A percentile compares a stretch with the other conserved stretches of the same genome.
Conservation (phyloP, 2,888 invertebrate species). For the Gymnocheta viridis region DNA sequence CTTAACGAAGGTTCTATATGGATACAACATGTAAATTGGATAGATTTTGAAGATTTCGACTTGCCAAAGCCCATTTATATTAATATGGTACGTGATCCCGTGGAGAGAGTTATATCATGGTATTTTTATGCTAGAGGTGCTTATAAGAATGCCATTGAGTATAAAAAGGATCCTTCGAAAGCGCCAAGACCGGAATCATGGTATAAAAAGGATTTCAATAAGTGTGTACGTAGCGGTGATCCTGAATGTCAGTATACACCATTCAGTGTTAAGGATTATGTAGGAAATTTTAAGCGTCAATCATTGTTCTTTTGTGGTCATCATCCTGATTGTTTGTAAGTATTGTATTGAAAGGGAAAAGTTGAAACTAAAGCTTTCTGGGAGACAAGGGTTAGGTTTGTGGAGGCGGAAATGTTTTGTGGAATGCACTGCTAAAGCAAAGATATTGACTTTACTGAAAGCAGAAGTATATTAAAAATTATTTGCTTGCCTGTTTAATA, state of each 20-base stretch:
- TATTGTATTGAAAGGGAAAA: slow-evolving; percentile 55
- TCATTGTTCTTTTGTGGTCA: slow-evolving; percentile 90
- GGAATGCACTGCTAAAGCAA: too few relatives aligned
- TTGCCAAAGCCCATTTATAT: slow-evolving; percentile 92
- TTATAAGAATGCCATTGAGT: slow-evolving; percentile 89
- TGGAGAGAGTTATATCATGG: slow-evolving; percentile 93
- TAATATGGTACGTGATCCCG: slow-evolving; percentile 92
- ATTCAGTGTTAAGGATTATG: slow-evolving; percentile 90
- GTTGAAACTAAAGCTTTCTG: neutral
- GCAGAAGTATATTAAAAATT: too few relatives aligned
- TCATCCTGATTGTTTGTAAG: slow-evolving; percentile 89
- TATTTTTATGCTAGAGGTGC: slow-evolving; percentile 93
- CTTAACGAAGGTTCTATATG: slow-evolving; percentile 90
- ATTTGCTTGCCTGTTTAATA: too few relatives aligned
- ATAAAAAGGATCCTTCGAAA: slow-evolving; percentile 90
- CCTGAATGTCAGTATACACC: slow-evolving; percentile 86
- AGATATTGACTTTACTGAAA: too few relatives aligned
- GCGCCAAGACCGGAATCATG: slow-evolving; percentile 58
- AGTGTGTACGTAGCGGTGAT: slow-evolving; percentile 90
- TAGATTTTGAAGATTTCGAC: slow-evolving; percentile 90
- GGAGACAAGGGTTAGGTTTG: neutral
- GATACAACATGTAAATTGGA: slow-evolving; percentile 93
- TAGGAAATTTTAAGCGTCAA: slow-evolving; percentile 86
- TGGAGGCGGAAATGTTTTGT: neutral
- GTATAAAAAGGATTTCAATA: slow-evolving; percentile 87